phyloP scores from a whole-genome alignment of 2,113 vertebrate genomes.

The Trichomycterus rosablanca region DNA sequence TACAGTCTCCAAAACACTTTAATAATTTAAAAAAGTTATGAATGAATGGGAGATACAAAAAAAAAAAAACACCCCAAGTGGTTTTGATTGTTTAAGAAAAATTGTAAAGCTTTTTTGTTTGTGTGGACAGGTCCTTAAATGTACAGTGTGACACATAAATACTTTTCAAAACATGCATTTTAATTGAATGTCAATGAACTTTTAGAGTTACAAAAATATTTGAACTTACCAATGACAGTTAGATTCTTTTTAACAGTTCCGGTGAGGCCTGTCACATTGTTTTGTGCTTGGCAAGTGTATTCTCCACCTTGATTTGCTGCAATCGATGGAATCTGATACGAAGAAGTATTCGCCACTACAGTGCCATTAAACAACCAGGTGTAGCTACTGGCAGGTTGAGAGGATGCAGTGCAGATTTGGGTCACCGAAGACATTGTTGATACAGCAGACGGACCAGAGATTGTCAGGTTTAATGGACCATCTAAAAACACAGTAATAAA shows the following conservation, averaged over 20 bases:
- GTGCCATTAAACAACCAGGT: constrained; percentile 54
- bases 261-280: constrained; percentile 50
- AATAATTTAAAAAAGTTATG: too few species aligned
- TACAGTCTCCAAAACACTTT: too few species aligned
- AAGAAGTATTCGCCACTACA: constrained; percentile 26
- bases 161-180: too few species aligned
- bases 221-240: constrained; percentile 40
- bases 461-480: neutral
- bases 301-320: constrained; percentile 46
- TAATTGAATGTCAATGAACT: too few species aligned
- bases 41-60: too few species aligned
- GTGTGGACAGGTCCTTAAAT: too few species aligned
- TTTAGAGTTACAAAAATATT: too few species aligned
- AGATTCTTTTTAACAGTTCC: constrained; percentile 38
- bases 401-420: constrained; percentile 52
- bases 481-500: neutral
- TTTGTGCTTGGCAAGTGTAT: constrained; percentile 61
- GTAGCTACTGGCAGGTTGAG: constrained; percentile 46
- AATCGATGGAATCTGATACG: constrained; percentile 26
- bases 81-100: too few species aligned
- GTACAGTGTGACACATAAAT: too few species aligned
- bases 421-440: constrained; percentile 12
- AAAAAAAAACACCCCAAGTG: too few species aligned
- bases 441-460: constrained; percentile 8
- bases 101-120: too few species aligned